These are phyloP conservation scores for Tethea ocularis DNA, from an alignment of 2,888 invertebrate species.

Conservation along the genomic window DNA sequence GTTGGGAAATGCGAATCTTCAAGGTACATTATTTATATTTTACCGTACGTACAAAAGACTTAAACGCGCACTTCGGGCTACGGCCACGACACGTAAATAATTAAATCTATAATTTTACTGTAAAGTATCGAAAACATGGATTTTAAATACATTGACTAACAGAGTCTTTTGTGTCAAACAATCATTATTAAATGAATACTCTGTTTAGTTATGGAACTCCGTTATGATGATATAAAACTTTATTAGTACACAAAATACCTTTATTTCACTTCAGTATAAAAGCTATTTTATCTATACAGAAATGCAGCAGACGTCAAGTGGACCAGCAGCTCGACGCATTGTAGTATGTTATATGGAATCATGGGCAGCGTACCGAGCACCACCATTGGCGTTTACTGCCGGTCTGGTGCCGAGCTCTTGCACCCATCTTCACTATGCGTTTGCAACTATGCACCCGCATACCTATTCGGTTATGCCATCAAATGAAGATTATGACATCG, in stretches of 20 bases:
- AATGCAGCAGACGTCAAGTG: constrained; percentile 68
- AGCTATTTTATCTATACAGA: constrained; percentile 36
- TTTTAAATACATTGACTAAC: not conserved
- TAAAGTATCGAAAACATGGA: not conserved
- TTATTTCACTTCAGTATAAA: too few species aligned
- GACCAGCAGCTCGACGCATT: constrained; percentile 53
- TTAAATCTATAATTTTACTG: too few species aligned
- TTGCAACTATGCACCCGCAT: constrained; percentile 87
- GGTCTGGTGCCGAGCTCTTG: constrained; percentile 87
- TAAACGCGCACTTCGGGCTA: not conserved
- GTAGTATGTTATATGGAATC: constrained; percentile 89
- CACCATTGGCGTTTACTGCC: constrained; percentile 86
- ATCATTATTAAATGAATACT: too few species aligned
- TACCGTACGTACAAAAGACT: not conserved
- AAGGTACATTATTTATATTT: constrained; percentile 55
- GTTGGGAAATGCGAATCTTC: constrained; percentile 74
- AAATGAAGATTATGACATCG: constrained; percentile 88
- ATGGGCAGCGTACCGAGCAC: constrained; percentile 86
- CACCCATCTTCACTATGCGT: constrained; percentile 90
- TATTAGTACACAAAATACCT: too few species aligned
- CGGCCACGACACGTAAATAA: too few species aligned
- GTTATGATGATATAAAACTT: too few species aligned
- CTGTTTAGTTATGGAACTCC: too few species aligned
- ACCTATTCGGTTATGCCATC: constrained; percentile 85
- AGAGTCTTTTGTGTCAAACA: too few species aligned